A percentile compares a stretch with the other conserved stretches of the same genome.
These are phyloP conservation scores for Tetragonula carbonaria DNA, from an alignment of 2,888 invertebrate species.

Conservation along the genomic window DNA sequence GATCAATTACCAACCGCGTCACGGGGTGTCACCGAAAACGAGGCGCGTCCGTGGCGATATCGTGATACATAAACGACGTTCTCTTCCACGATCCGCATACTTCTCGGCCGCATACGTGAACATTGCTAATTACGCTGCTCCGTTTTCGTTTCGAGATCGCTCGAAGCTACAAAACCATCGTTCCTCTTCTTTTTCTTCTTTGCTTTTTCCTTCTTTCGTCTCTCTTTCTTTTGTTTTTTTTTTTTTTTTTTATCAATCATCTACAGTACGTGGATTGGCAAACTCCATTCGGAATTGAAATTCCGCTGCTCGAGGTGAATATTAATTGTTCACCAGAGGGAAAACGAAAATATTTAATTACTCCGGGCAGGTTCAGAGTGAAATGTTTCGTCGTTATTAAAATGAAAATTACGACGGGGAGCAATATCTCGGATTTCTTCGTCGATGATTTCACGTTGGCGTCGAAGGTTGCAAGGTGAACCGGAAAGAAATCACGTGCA, in stretches of 20 bases:
- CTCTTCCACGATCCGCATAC: conserved; percentile 23
- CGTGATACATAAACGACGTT: background rate
- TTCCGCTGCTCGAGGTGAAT: background rate
- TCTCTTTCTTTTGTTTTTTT: background rate
- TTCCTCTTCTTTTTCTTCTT: background rate
- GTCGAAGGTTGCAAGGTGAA: too few relatives aligned
- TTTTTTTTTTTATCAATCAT: too few relatives aligned
- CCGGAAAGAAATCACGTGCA: background rate
- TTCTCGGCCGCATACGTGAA: conserved; percentile 42
- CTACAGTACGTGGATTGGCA: background rate
- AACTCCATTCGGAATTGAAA: background rate
- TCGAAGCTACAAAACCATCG: conserved; percentile 4
- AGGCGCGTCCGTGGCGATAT: conserved; percentile 18
- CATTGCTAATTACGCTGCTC: conserved; percentile 41
- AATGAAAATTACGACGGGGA: background rate
- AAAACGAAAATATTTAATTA: background rate
- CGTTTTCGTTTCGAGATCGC: conserved; percentile 24
- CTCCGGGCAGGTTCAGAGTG: background rate
- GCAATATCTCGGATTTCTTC: background rate
- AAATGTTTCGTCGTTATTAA: background rate
- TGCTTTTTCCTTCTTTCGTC: background rate
- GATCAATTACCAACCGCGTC: conserved; percentile 76
- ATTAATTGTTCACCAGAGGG: background rate
- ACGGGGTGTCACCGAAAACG: conserved; percentile 57
- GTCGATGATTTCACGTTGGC: background rate